A percentile compares a stretch with the other conserved stretches of the same genome.
Conservation (phyloP, 2,888 invertebrate genomes). For the Teinopalpus imperialis region DNA sequence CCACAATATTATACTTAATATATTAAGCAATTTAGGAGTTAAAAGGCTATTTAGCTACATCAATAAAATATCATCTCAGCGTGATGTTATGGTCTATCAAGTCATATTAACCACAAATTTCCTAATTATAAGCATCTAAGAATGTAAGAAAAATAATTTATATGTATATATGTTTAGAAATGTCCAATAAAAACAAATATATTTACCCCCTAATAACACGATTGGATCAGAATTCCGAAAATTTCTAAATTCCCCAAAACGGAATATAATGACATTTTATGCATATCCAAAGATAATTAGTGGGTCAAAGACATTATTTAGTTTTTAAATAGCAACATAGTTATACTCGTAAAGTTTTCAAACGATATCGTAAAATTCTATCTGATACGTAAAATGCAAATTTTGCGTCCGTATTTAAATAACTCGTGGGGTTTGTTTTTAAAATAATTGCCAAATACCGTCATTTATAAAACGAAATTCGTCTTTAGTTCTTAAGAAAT, state of each 20-base stretch:
- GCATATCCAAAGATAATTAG: constrained; percentile 18
- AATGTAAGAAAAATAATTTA: neutral
- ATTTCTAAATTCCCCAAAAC: constrained; percentile 12
- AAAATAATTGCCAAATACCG: neutral
- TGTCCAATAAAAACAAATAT: neutral
- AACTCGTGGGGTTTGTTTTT: constrained; percentile 3
- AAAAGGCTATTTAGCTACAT: too few species aligned
- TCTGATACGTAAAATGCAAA: constrained; percentile 15
- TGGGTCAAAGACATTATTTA: constrained; percentile 21
- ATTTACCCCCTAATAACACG: constrained; percentile 4
- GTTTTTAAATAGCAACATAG: constrained; percentile 4
- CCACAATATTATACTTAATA: too few species aligned
- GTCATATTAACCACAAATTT: neutral
- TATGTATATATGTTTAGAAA: constrained; percentile 3
- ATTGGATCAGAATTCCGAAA: neutral
- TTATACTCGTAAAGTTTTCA: constrained; percentile 14
- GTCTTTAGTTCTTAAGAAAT: neutral
- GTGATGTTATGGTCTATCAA: constrained; percentile 2
- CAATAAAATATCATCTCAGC: constrained; percentile 7
- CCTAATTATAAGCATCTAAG: too few species aligned
- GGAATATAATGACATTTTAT: constrained; percentile 11
- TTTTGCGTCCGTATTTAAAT: constrained; percentile 17
- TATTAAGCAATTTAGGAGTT: too few species aligned
- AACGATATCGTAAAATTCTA: constrained; percentile 20
- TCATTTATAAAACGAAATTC: constrained; percentile 9